A percentile compares a stretch with the other conserved stretches of the same genome.
These are phyloP conservation scores for Acanthosepion pharaonis DNA, from an alignment of 2,888 invertebrate species.

Conservation along the genomic window DNA sequence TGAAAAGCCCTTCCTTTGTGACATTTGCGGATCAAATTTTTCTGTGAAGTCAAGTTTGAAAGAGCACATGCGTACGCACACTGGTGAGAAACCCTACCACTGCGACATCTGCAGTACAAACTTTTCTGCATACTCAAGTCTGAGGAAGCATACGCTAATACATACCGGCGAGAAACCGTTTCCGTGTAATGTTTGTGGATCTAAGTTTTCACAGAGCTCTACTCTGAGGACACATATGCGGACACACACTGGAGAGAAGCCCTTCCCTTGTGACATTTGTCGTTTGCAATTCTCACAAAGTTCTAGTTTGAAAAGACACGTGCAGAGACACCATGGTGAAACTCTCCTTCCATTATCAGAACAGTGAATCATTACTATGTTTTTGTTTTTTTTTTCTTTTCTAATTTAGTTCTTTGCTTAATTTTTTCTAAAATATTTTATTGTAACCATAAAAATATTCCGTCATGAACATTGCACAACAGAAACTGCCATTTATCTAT, in stretches of 20 bases:
- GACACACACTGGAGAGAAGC: not conserved
- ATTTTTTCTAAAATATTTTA: not conserved
- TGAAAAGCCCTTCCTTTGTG: not conserved
- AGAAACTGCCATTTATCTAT: too few species aligned
- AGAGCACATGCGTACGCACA: not conserved
- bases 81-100: not conserved
- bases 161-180: not conserved
- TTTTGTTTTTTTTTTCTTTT: not conserved
- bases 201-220: not conserved
- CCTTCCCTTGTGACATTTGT: not conserved
- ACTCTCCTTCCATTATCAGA: not conserved
- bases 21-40: not conserved
- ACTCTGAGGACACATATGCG: not conserved
- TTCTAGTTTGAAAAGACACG: not conserved
- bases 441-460: not conserved
- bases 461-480: too few species aligned
- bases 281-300: not conserved
- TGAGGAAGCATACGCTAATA: not conserved
- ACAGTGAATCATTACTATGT: not conserved
- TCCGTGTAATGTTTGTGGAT: not conserved
- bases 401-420: not conserved
- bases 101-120: not conserved
- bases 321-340: not conserved
- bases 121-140: not conserved
- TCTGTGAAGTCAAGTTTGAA: not conserved